Evolutionary conservation across 64 coral and sea anemone species (phyloP), one percentile per base, ranked within the genome.

Genomic region (Cladopsammia gracilis): DNA sequence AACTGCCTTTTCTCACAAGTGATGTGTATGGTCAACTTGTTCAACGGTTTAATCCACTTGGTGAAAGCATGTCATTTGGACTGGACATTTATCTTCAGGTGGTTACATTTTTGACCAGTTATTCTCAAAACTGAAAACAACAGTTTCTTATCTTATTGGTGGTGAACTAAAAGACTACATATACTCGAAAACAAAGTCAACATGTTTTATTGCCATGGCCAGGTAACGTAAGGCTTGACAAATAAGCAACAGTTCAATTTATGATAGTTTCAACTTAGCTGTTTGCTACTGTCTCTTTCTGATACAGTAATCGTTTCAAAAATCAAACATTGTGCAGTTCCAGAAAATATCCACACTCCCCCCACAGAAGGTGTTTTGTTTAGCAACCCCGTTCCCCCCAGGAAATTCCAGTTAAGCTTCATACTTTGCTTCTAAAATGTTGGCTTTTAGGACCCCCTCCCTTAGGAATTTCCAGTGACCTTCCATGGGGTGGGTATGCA

Each of bases 31-130:
- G 62, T 44, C 81, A 85, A 47, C 81, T 85, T 26, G 22, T 85
- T 16, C 81, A 85, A 20, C 60, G 62, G 53, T 85, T 64, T 85
- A 42, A 62, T 65, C 58, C 59, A 65, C 58, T 84, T 22, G n/a
- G 80, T 84, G 80, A 84, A 64, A 85, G 81, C 60, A 58, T 65
- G 58, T 85, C 81, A 48, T 67, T 85, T 85, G 60, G 81, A 85
- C 81, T 85, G 48, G 58, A 68, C 26, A 85, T 85, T 16, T 85
- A 85, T 85, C 58, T 85, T 85, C 81, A 85, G 67, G 81, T 85
- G 25, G 81, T 48, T 62, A 43, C 81, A 23, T 85, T 85, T 85
- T 64, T 85, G 25, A 62, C 81, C 18, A 25, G 81, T 25, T 85
- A 65, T 34, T 65, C 4, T 85, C 25, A 64, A 47, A 62, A 85